A percentile compares a stretch with the other conserved stretches of the same genome.
Evolutionary conservation across 2,888 invertebrate species (phyloP).

Genomic region (Rhamnusium bicolor): DNA sequence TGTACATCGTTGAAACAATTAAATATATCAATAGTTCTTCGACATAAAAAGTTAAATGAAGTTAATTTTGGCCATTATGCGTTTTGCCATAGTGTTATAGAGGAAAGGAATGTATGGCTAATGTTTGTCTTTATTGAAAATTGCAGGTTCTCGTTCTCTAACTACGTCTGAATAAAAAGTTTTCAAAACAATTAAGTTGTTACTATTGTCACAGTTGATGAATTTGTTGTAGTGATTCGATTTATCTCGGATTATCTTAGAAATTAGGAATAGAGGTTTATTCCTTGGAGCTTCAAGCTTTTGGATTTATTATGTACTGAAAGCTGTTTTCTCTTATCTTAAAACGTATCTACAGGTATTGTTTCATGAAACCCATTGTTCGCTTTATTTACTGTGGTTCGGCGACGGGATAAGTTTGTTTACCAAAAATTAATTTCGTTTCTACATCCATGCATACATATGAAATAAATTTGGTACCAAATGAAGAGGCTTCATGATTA

Average conservation of each 20-base stretch:
- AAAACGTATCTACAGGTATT: slow-evolving; percentile 49
- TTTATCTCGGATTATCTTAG: slow-evolving; percentile 61
- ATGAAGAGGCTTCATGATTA: not conserved
- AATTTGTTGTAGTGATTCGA: slow-evolving; percentile 62
- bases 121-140: no score
- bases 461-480: not conserved
- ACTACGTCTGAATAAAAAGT: not conserved
- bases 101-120: no score
- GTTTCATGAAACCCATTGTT: slow-evolving; percentile 37
- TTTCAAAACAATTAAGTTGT: slow-evolving; percentile 63
- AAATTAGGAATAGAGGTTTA: slow-evolving; percentile 44
- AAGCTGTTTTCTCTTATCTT: slow-evolving; percentile 37
- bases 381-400: slow-evolving; percentile 30
- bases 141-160: not conserved
- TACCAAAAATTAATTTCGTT: slow-evolving; percentile 22
- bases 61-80: no score
- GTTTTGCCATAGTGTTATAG: no score
- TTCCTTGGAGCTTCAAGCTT: slow-evolving; percentile 21
- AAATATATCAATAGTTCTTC: no score
- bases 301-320: slow-evolving; percentile 34
- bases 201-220: slow-evolving; percentile 62
- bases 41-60: no score
- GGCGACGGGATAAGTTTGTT: not conserved
- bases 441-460: not conserved
- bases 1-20: no score